These are phyloP conservation scores for Ectobius pallidus DNA, from an alignment of 2,888 invertebrate species.

Conservation along the genomic window DNA sequence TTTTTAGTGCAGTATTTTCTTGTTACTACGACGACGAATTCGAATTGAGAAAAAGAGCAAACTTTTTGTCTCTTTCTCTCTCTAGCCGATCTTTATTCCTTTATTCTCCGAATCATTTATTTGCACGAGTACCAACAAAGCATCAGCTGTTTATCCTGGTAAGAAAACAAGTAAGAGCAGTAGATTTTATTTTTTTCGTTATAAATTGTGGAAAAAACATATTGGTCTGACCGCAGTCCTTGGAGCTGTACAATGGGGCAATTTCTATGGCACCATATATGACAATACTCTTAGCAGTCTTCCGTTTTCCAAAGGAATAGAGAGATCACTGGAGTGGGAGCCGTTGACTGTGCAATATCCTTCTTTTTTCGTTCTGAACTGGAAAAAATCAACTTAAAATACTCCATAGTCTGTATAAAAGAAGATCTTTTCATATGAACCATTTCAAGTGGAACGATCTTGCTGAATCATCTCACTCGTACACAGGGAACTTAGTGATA, in stretches of 20 bases:
- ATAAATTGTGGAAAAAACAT: neutral
- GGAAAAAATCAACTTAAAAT: too few species aligned
- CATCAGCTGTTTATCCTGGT: constrained; percentile 4
- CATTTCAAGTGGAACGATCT: too few species aligned
- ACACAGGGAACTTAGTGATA: too few species aligned
- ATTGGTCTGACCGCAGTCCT: constrained; percentile 2
- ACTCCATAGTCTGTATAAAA: too few species aligned
- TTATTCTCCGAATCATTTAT: neutral
- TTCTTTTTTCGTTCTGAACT: too few species aligned
- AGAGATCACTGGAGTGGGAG: too few species aligned
- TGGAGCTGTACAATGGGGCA: neutral
- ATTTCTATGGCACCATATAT: too few species aligned
- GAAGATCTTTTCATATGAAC: too few species aligned
- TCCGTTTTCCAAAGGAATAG: too few species aligned
- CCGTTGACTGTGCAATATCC: too few species aligned
- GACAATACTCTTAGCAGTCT: too few species aligned
- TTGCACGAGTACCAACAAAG: neutral
- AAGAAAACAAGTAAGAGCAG: constrained; percentile 2
- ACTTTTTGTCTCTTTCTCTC: neutral
- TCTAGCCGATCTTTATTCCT: neutral
- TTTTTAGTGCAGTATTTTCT: neutral
- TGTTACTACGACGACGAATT: neutral
- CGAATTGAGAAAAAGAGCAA: neutral
- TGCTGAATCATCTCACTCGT: too few species aligned
- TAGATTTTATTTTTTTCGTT: neutral